These are phyloP conservation scores for Folsomia manolachei DNA, from an alignment of 2,888 invertebrate genomes.

Conservation along the genomic window DNA sequence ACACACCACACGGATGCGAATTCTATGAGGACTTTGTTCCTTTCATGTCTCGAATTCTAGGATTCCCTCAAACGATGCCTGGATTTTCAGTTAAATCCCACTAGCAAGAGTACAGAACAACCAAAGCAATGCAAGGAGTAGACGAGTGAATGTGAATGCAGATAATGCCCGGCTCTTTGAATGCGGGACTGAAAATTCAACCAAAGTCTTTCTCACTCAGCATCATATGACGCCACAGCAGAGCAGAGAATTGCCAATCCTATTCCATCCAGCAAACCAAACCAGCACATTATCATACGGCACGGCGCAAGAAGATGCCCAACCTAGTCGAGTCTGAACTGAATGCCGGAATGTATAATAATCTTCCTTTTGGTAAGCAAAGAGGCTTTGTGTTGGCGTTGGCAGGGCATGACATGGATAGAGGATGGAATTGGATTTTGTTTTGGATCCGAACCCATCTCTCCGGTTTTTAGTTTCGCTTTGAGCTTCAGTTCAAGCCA, in stretches of 20 bases:
- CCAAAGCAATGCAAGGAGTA: too few species aligned
- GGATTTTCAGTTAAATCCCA: too few species aligned
- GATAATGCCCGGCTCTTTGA: slow-evolving; percentile 7
- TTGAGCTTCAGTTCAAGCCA: too few species aligned
- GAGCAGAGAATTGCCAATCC: not conserved
- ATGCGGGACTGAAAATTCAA: not conserved
- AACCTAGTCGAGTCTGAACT: not conserved
- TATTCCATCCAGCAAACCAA: not conserved
- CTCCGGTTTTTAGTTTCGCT: not conserved
- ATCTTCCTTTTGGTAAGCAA: not conserved
- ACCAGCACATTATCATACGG: slow-evolving; percentile 6
- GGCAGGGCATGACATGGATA: not conserved
- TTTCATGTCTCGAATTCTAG: slow-evolving; percentile 1
- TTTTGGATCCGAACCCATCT: slow-evolving; percentile 3
- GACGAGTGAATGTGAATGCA: too few species aligned
- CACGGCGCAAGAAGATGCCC: not conserved
- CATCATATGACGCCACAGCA: too few species aligned
- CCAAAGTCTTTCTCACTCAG: not conserved
- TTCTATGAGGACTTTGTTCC: not conserved
- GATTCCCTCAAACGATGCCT: not conserved
- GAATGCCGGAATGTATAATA: not conserved
- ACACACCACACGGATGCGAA: not conserved
- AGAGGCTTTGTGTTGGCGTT: slow-evolving; percentile 5
- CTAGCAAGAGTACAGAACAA: too few species aligned
- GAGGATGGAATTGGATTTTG: slow-evolving; percentile 7